phyloP scores from a whole-genome alignment of 2,888 invertebrate genomes.

The Polymixis lichenea region DNA sequence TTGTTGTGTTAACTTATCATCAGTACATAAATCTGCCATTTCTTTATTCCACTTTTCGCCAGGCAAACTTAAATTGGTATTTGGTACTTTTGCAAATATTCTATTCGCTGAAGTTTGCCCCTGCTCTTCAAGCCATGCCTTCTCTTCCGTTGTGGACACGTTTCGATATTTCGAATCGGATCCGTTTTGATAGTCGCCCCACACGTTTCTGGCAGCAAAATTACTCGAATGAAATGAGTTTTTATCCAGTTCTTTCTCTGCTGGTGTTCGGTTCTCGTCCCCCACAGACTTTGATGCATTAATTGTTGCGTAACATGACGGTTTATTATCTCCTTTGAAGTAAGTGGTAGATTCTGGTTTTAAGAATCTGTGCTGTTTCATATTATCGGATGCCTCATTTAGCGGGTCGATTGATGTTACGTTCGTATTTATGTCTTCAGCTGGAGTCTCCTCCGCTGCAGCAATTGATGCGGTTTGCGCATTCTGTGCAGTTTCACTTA shows the following conservation, averaged over 20 bases:
- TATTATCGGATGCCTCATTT: neutral
- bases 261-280: neutral
- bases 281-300: neutral
- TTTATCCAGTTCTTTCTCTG: neutral
- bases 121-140: neutral
- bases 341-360: neutral
- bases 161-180: neutral
- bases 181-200: neutral
- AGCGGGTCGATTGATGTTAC: neutral
- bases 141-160: neutral
- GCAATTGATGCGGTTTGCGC: neutral
- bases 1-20: neutral
- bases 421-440: neutral
- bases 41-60: neutral
- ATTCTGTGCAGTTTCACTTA: neutral
- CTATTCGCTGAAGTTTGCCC: neutral
- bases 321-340: neutral
- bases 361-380: neutral
- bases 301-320: neutral
- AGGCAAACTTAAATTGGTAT: neutral
- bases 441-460: neutral
- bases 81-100: neutral
- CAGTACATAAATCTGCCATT: neutral
- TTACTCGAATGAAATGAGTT: neutral
- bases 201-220: neutral